These are phyloP conservation scores for Eupithecia tripunctaria DNA, from an alignment of 2,888 invertebrate species.

Conservation along the genomic window DNA sequence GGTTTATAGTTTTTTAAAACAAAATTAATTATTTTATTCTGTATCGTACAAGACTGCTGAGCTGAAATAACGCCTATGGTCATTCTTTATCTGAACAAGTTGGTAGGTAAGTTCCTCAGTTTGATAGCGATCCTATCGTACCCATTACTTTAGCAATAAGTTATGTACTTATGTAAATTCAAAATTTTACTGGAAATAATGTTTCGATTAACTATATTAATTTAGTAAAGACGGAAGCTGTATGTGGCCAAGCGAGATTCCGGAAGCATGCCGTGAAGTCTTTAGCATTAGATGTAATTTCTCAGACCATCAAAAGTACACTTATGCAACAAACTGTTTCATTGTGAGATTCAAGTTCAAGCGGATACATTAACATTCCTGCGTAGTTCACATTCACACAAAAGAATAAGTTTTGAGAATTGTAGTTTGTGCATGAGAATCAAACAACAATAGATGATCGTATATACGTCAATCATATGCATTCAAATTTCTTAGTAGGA, in stretches of 20 bases:
- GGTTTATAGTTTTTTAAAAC: too few species aligned
- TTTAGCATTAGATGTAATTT: slow-evolving; percentile 12
- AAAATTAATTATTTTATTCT: too few species aligned
- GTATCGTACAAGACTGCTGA: too few species aligned
- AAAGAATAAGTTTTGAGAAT: slow-evolving; percentile 83
- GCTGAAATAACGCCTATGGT: too few species aligned
- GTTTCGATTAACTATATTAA: not conserved
- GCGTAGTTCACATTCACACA: slow-evolving; percentile 70
- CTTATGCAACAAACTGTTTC: slow-evolving; percentile 66
- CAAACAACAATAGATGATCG: slow-evolving; percentile 65
- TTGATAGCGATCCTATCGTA: too few species aligned
- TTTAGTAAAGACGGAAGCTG: not conserved
- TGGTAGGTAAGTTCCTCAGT: too few species aligned
- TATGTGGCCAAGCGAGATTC: not conserved
- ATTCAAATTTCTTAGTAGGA: slow-evolving; percentile 29
- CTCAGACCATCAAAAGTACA: slow-evolving; percentile 56
- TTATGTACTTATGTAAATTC: too few species aligned
- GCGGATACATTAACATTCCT: slow-evolving; percentile 82
- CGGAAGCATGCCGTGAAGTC: not conserved
- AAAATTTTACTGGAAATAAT: not conserved
- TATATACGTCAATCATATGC: slow-evolving; percentile 54
- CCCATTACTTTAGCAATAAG: too few species aligned
- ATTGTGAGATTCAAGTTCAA: slow-evolving; percentile 78
- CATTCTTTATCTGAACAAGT: too few species aligned
- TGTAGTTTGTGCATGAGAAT: slow-evolving; percentile 76